Evolutionary conservation across 1,140 invertebrate genomes (phyloP), one percentile per base, ranked within the genome.

Genomic region (Microplitis mediator): DNA sequence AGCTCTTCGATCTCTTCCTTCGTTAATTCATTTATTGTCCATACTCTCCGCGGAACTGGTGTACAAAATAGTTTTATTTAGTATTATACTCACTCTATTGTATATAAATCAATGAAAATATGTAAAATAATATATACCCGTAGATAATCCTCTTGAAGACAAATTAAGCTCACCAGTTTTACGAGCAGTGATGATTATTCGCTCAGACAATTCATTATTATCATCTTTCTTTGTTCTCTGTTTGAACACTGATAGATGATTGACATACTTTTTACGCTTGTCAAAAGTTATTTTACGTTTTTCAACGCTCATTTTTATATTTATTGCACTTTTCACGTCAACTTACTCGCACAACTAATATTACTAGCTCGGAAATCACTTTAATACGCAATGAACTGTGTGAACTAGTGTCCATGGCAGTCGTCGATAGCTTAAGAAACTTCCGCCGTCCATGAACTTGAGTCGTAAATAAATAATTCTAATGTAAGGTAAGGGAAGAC

Each of bases 11-110:
- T 80, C 79, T 91, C 87, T 86, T 92, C 86, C 80, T 91, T 88
- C 75, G 91, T 89, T 74, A 93, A 87, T 75, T 93, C 90, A 81
- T 97, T 93, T 76, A 97, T 91, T 76, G 89, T 90, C 91, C 94
- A 97, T 45, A 97, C 90, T 85, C 90, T 90, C 56, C 92, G 89
- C 71, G 95, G 95, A 75, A 97, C 95, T 96, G 78, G 45, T 88
- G 87, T 39, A 74, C 73, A 74, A 75, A 51, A 14, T 56, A 66
- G 23, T 76, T 76, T 72, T 31, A 60, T 67, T 4, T 45, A 73
- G 61, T 60, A 9, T 9, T 9, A 45, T 45, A 45, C 6, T 45
- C 6, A 45, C 6, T 45, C 6, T 45, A 11, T 45, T 45, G 0
- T 6, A 9, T 45, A 45, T 9, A 45, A 39, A 39, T 39, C 6